Evolutionary conservation across 2,113 vertebrate species (phyloP).

Genomic region (Engystomops pustulosus): DNA sequence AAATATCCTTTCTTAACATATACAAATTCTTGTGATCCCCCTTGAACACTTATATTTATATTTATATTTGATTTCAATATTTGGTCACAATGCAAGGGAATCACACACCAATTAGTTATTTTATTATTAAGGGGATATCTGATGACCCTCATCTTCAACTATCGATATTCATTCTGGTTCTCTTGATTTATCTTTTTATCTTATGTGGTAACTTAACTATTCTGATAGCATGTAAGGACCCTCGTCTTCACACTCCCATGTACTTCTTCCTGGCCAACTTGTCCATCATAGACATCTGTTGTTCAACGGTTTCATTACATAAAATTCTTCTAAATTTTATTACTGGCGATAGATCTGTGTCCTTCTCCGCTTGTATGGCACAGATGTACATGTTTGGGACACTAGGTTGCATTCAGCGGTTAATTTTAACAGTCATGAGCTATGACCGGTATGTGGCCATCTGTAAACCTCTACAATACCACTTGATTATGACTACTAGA

Average conservation of each 20-base stretch:
- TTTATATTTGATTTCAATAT: background rate
- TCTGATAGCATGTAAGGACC: background rate
- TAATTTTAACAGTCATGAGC: constrained; percentile 26
- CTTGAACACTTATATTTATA: too few species aligned
- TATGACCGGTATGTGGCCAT: constrained; percentile 46
- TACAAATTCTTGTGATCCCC: too few species aligned
- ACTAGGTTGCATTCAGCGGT: background rate
- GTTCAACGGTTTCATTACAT: background rate
- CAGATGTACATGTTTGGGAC: constrained; percentile 36
- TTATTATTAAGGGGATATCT: constrained; percentile 37
- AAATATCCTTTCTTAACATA: too few species aligned
- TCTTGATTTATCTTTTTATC: constrained; percentile 31
- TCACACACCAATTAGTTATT: background rate
- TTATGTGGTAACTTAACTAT: constrained; percentile 14
- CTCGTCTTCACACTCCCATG: constrained; percentile 33
- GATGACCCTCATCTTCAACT: constrained; percentile 5
- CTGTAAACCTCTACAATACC: constrained; percentile 40
- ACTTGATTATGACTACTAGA: constrained; percentile 9
- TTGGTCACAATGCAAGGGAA: background rate
- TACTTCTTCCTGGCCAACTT: constrained; percentile 42
- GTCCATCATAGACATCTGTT: constrained; percentile 22
- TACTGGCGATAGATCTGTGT: background rate
- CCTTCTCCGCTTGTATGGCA: constrained; percentile 15
- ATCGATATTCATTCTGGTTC: constrained; percentile 39
- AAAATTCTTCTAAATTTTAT: constrained; percentile 10